Base-by-base conservation (phyloP, 2,113 vertebrate genomes). In the Barnardius zonarius region DNA sequence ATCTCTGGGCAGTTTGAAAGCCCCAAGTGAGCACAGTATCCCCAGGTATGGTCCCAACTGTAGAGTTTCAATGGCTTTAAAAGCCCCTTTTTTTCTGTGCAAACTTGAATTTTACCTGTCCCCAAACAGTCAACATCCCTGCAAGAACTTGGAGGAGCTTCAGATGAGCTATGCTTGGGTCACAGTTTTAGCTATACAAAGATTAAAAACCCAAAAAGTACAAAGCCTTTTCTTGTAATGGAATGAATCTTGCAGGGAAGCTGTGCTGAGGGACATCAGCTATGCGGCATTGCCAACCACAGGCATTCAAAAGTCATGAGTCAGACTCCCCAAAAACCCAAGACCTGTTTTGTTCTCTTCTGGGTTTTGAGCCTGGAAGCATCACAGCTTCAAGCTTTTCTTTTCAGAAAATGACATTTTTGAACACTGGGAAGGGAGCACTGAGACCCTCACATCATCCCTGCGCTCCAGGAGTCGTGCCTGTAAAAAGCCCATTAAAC, bases 271-370 rank as follows among this genome's bases (percentile, higher is more conserved):
- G 95, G 83, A 43, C 92, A 93, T 28, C 78, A 84, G 92, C 95
- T 94, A 75, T 95, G 95, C 68, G 72, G 90, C 66, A 43, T 3
- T 86, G 77, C 90, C 96, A 92, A 87, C 95, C 96, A 96, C 96
- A 97, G 70, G 85, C 95, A 96, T 96, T 57, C 96, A 82, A 44
- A 86, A 79, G 27, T 49, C n/a, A 5, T 94, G 92, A 96, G 80
- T 96, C 95, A 97, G 93, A 91, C 83, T 91, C 95, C 93, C 95
- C 92, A 35, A 92, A 93, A 66, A 63, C 83, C 81, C 33, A 84
- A 94, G 83, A 93, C 43, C 86, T 62, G 55, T 95, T 96, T 93
- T 49, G 8, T 92, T 94, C 92, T 86, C 52, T 91, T 93, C 73
- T 96, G 86, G 66, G 61, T 86, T 73, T 44, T 25, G 57, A 92